These are phyloP conservation scores for Pseudorectes ferrugineus DNA, from an alignment of 2,113 vertebrate genomes.

Conservation along the genomic window DNA sequence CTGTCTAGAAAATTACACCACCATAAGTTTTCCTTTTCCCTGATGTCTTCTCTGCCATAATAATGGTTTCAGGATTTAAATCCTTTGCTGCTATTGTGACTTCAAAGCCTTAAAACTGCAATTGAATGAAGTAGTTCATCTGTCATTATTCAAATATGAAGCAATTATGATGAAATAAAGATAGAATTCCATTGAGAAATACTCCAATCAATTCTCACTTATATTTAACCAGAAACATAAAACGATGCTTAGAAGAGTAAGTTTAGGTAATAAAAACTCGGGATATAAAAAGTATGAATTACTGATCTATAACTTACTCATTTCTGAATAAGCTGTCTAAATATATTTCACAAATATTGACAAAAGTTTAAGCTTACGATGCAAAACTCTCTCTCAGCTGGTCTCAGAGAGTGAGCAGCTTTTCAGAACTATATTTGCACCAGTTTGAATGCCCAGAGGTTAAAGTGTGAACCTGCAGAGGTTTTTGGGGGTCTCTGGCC, in stretches of 20 bases:
- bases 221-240: slow-evolving; percentile 78
- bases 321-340: slow-evolving; percentile 52
- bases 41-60: slow-evolving; percentile 63
- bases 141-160: slow-evolving; percentile 83
- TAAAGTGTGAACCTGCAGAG: neutral
- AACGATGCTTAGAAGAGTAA: slow-evolving; percentile 69
- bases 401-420: neutral
- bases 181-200: slow-evolving; percentile 80
- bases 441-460: neutral
- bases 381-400: neutral
- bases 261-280: slow-evolving; percentile 71
- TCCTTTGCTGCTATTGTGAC: slow-evolving; percentile 75
- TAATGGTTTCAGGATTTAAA: slow-evolving; percentile 77
- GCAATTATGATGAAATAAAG: slow-evolving; percentile 83
- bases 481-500: neutral
- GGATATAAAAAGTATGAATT: slow-evolving; percentile 66
- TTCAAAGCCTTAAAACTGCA: slow-evolving; percentile 75
- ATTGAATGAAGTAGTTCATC: slow-evolving; percentile 77
- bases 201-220: slow-evolving; percentile 75
- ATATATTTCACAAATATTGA: slow-evolving; percentile 64
- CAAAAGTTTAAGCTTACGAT: slow-evolving; percentile 34
- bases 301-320: slow-evolving; percentile 64
- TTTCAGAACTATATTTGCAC: neutral
- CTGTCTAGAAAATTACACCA: slow-evolving; percentile 55
- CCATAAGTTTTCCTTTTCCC: slow-evolving; percentile 72